Percentiles rank a stretch among this genome's conserved stretches.
phyloP scores from a whole-genome alignment of 2,113 vertebrate genomes.

The Ivindomyrus marchei region DNA sequence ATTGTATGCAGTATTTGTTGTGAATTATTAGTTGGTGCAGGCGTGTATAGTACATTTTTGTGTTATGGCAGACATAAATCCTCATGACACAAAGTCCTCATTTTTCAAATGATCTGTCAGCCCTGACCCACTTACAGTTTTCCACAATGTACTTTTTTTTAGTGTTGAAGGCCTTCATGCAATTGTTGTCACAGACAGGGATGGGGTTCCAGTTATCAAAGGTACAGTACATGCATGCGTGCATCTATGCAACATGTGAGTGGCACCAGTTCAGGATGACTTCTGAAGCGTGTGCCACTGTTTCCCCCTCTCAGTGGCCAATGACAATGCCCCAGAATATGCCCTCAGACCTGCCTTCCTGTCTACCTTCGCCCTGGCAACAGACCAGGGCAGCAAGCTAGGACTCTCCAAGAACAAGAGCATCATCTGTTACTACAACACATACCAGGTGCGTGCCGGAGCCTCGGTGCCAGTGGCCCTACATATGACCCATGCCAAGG shows the following conservation, averaged over 20 bases:
- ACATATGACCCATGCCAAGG: background rate
- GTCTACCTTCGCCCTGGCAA: constrained; percentile 92
- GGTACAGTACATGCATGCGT: constrained; percentile 55
- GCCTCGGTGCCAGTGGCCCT: background rate
- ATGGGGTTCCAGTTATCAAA: constrained; percentile 95
- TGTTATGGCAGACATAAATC: background rate
- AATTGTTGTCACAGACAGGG: constrained; percentile 89
- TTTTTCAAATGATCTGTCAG: background rate
- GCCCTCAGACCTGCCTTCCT: constrained; percentile 87
- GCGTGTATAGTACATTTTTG: background rate
- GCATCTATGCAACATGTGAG: background rate
- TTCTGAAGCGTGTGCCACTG: background rate
- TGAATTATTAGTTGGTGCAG: background rate
- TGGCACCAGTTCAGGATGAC: background rate
- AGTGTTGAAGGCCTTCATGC: constrained; percentile 96
- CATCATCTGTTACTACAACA: constrained; percentile 97
- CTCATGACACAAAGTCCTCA: background rate
- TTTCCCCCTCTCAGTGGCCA: constrained; percentile 73
- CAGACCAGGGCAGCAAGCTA: constrained; percentile 95
- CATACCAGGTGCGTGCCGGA: constrained; percentile 74
- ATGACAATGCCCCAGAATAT: constrained; percentile 89
- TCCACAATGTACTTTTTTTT: background rate
- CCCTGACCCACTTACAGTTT: background rate
- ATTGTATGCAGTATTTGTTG: background rate
- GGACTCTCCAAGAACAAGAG: constrained; percentile 98